Conservation (phyloP, 2,888 invertebrate species). For the Diaphora mendica region DNA sequence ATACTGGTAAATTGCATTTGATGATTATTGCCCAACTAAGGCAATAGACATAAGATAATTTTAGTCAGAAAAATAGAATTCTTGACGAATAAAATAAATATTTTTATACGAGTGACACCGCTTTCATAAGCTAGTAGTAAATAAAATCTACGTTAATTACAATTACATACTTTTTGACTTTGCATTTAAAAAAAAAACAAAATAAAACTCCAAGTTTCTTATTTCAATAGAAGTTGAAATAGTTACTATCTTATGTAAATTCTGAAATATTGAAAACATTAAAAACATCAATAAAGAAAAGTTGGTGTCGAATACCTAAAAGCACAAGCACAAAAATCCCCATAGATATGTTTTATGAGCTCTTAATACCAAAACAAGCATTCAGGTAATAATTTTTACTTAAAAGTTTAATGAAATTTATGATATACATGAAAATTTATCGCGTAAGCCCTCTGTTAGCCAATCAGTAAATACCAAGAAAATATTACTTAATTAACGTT, state of each 20-base stretch:
- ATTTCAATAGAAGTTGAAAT: background rate
- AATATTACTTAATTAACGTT: constrained; percentile 41
- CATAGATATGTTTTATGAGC: constrained; percentile 35
- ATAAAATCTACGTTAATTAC: too few relatives aligned
- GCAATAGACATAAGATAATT: too few relatives aligned
- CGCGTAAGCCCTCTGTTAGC: constrained; percentile 49
- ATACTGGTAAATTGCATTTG: too few relatives aligned
- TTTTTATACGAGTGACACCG: background rate
- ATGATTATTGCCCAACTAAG: background rate
- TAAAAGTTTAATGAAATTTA: constrained; percentile 60
- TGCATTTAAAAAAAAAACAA: background rate
- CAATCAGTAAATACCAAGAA: constrained; percentile 45
- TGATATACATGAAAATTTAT: constrained; percentile 58
- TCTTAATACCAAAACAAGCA: constrained; percentile 37
- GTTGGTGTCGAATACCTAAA: background rate
- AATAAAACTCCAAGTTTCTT: background rate
- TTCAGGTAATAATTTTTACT: constrained; percentile 56
- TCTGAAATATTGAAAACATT: background rate
- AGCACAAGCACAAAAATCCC: constrained; percentile 16
- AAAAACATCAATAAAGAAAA: background rate
- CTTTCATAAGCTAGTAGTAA: background rate
- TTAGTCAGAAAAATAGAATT: too few relatives aligned
- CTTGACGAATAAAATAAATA: too few relatives aligned
- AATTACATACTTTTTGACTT: too few relatives aligned
- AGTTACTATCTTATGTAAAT: background rate